These are phyloP conservation scores for Botia almorhae DNA, from an alignment of 2,797 vertebrate species.

Conservation along the genomic window DNA sequence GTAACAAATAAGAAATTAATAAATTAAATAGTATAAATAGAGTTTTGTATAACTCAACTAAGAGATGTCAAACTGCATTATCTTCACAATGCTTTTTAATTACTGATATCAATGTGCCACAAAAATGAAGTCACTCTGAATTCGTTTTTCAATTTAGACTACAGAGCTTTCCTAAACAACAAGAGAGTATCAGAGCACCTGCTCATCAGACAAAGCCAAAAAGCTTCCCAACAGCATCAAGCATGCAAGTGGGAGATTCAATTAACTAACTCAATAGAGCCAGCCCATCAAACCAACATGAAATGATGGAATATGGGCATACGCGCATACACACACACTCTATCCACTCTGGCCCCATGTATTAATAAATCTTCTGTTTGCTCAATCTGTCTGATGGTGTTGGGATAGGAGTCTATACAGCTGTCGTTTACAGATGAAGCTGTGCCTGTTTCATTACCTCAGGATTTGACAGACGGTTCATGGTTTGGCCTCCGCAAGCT, in stretches of 20 bases:
- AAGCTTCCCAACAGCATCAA: slow-evolving; percentile 67
- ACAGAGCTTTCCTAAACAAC: slow-evolving; percentile 57
- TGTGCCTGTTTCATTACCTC: slow-evolving; percentile 65
- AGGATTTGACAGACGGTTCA: slow-evolving; percentile 38
- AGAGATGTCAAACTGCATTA: slow-evolving; percentile 67
- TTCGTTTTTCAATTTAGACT: slow-evolving; percentile 67
- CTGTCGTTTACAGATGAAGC: slow-evolving; percentile 64
- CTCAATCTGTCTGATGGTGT: slow-evolving; percentile 65
- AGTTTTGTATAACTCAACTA: slow-evolving; percentile 43
- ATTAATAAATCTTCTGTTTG: slow-evolving; percentile 73
- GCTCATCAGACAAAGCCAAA: slow-evolving; percentile 70
- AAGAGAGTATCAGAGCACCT: slow-evolving; percentile 70
- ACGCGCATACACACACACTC: slow-evolving; percentile 16
- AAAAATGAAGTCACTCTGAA: slow-evolving; percentile 70
- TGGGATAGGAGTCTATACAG: slow-evolving; percentile 54
- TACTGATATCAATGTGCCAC: slow-evolving; percentile 66
- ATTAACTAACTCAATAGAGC: slow-evolving; percentile 68
- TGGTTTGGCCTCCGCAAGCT: slow-evolving; percentile 32
- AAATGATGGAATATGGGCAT: slow-evolving; percentile 32
- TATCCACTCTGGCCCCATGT: slow-evolving; percentile 51
- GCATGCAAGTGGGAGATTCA: slow-evolving; percentile 73
- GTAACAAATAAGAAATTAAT: slow-evolving; percentile 45
- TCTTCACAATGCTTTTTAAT: slow-evolving; percentile 73
- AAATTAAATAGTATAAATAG: slow-evolving; percentile 36
- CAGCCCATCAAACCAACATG: slow-evolving; percentile 66